A percentile compares a stretch with the other conserved stretches of the same genome.
Evolutionary conservation across 2,888 invertebrate genomes (phyloP).

Genomic region (Drosophila koepferae): DNA sequence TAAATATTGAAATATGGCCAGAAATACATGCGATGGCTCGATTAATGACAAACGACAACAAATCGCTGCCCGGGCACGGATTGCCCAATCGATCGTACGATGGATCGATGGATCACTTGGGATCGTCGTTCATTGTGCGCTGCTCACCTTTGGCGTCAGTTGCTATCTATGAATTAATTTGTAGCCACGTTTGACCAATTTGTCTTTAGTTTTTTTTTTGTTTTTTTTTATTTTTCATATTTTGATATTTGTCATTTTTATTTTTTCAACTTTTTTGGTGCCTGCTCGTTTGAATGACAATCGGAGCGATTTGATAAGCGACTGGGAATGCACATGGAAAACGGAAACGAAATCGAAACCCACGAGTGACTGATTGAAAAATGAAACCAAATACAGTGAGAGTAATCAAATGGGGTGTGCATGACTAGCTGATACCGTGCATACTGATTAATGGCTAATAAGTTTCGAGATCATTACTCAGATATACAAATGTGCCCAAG

Average conservation of each 20-base stretch:
- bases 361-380: slow-evolving; percentile 23
- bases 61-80: slow-evolving; percentile 52
- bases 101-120: slow-evolving; percentile 39
- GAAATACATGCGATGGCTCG: slow-evolving; percentile 38
- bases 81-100: slow-evolving; percentile 51
- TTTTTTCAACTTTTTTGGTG: slow-evolving; percentile 2
- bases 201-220: slow-evolving; percentile 33
- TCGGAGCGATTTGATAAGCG: slow-evolving; percentile 49
- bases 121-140: slow-evolving; percentile 43
- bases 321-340: slow-evolving; percentile 21
- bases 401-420: neutral
- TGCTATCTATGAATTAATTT: slow-evolving; percentile 54
- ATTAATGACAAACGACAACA: slow-evolving; percentile 70
- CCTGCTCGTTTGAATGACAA: slow-evolving; percentile 51
- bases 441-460: neutral
- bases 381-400: slow-evolving; percentile 18
- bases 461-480: neutral
- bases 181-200: slow-evolving; percentile 57
- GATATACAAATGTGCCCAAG: neutral
- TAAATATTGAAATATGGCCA: slow-evolving; percentile 57
- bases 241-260: slow-evolving; percentile 2
- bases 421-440: neutral
- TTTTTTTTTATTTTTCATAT: neutral
- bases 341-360: slow-evolving; percentile 31
- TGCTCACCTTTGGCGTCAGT: slow-evolving; percentile 56